A percentile compares a stretch with the other conserved stretches of the same genome.
Evolutionary conservation across 2,113 vertebrate genomes (phyloP).

Genomic region (Todiramphus saurophagus): DNA sequence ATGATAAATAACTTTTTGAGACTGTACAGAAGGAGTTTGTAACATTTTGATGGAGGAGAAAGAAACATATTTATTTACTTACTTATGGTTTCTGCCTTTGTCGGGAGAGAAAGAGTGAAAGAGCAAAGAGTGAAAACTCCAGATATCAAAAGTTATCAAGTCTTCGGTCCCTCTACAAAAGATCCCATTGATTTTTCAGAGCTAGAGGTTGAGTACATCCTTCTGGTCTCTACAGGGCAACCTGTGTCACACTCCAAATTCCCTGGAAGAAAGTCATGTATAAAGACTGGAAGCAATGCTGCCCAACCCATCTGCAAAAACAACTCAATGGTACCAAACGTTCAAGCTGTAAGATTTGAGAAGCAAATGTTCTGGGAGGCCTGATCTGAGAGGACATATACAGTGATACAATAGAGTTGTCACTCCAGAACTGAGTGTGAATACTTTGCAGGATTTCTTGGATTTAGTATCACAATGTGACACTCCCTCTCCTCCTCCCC

Average conservation of each 20-base stretch:
- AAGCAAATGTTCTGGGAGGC: background rate
- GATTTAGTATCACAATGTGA: background rate
- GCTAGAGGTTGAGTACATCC: background rate
- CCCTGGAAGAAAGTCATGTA: background rate
- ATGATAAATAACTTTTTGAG: background rate
- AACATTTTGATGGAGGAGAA: background rate
- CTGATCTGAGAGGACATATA: background rate
- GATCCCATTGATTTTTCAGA: background rate
- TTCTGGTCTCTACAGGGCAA: background rate
- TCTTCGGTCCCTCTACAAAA: background rate
- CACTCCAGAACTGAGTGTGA: background rate
- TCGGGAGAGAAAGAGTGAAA: background rate
- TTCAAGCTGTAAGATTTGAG: accelerated
- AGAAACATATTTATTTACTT: background rate
- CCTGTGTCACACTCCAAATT: background rate
- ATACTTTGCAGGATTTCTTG: background rate
- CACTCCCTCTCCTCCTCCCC: no score
- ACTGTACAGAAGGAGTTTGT: background rate
- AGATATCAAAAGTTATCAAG: background rate
- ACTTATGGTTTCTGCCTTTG: background rate
- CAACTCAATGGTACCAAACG: background rate
- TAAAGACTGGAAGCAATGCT: background rate
- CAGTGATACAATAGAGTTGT: background rate
- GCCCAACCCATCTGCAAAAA: background rate
- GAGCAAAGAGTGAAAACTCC: background rate